Percentiles rank a stretch among this genome's conserved stretches.
Evolutionary conservation across 2,113 vertebrate genomes (phyloP).

Genomic region (Rutilus rutilus): DNA sequence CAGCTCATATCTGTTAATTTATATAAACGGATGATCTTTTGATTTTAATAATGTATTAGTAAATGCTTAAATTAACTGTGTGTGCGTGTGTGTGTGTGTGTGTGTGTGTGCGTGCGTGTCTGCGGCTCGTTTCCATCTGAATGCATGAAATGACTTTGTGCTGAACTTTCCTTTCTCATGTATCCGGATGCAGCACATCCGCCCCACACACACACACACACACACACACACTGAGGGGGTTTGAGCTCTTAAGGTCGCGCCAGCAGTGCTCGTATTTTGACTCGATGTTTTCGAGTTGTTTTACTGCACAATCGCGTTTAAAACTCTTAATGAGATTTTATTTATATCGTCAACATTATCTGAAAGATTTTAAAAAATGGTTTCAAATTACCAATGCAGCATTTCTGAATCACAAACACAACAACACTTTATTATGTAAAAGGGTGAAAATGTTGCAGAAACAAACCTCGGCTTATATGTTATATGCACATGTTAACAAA

Average conservation of each 20-base stretch:
- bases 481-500: too few relatives aligned
- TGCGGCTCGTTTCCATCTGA: slow-evolving; percentile 76
- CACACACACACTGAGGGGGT: slow-evolving; percentile 52
- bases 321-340: not conserved
- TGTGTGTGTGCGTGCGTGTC: not conserved
- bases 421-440: not conserved
- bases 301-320: not conserved
- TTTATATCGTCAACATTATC: not conserved
- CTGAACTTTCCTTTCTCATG: slow-evolving; percentile 76
- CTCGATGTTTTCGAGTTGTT: not conserved
- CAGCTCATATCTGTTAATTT: too few relatives aligned
- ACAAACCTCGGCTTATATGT: too few relatives aligned
- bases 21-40: too few relatives aligned
- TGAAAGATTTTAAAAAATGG: not conserved
- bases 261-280: not conserved
- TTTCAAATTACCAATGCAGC: not conserved
- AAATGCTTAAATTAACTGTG: too few relatives aligned
- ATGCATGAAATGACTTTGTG: slow-evolving; percentile 78
- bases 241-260: slow-evolving; percentile 74
- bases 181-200: slow-evolving; percentile 77
- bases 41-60: too few relatives aligned
- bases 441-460: too few relatives aligned
- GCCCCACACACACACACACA: slow-evolving; percentile 76
- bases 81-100: not conserved
- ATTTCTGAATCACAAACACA: not conserved